Percentiles rank a stretch among this genome's conserved stretches.
phyloP scores from a whole-genome alignment of 1,140 invertebrate genomes.

The Apis laboriosa region DNA sequence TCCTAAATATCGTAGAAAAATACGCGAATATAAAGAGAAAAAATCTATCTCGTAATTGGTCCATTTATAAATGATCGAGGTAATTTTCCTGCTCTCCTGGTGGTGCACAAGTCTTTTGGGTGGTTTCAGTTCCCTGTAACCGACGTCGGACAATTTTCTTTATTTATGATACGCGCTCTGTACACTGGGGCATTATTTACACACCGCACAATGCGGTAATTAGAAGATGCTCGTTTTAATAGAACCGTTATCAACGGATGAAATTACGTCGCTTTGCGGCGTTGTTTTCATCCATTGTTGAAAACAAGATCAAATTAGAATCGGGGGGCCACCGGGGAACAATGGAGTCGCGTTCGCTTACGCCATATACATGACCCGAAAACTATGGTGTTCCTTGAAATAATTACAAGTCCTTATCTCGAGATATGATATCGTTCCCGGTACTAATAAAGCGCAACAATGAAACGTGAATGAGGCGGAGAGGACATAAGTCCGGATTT shows the following conservation, averaged over 20 bases:
- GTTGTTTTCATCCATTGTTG: constrained; percentile 48
- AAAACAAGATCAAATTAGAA: constrained; percentile 63
- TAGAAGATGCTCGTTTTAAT: constrained; percentile 52
- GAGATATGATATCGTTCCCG: neutral
- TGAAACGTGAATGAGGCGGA: neutral
- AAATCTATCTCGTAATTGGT: too few species aligned
- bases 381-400: constrained; percentile 25
- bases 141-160: constrained; percentile 31
- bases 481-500: neutral
- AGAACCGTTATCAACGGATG: constrained; percentile 57
- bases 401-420: constrained; percentile 44
- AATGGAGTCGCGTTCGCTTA: constrained; percentile 36
- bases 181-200: constrained; percentile 44
- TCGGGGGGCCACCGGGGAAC: constrained; percentile 37
- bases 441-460: constrained; percentile 1
- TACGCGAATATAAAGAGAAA: constrained; percentile 3
- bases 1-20: neutral
- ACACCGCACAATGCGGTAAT: constrained; percentile 57
- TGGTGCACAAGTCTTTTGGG: neutral
- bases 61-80: neutral
- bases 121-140: neutral
- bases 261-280: constrained; percentile 52
- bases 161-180: constrained; percentile 42
- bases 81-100: neutral
- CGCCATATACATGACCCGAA: constrained; percentile 10